phyloP scores from a whole-genome alignment of 2,113 vertebrate species.

The Campylorhamphus procurvoides region DNA sequence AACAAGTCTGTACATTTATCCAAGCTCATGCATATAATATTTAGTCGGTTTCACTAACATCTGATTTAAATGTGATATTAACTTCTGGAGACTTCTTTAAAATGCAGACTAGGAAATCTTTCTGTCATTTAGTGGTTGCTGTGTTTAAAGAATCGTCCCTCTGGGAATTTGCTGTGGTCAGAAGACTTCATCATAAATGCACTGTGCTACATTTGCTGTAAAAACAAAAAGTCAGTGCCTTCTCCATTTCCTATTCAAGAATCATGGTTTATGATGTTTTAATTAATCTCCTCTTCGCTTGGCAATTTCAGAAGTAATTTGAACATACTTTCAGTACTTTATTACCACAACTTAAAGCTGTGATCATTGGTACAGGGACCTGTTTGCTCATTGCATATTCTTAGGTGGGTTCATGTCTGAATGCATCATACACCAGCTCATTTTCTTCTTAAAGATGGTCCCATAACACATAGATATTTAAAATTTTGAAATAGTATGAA shows the following conservation, averaged over 20 bases:
- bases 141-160: constrained; percentile 8
- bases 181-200: not conserved
- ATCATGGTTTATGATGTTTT: not conserved
- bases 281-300: not conserved
- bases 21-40: not conserved
- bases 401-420: not conserved
- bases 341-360: not conserved
- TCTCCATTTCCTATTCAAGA: constrained; percentile 18
- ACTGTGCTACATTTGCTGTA: not conserved
- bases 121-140: constrained; percentile 5
- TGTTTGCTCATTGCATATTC: not conserved
- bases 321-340: not conserved
- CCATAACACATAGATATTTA: not conserved
- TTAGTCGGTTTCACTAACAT: not conserved
- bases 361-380: not conserved
- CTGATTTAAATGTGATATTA: not conserved
- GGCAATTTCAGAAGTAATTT: not conserved
- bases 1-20: not conserved
- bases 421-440: not conserved
- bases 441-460: not conserved
- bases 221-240: not conserved
- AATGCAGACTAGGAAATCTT: not conserved
- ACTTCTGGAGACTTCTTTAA: not conserved
- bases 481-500: not conserved
- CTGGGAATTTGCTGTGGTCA: constrained; percentile 23